These are phyloP conservation scores for Prunella himalayana DNA, from an alignment of 2,113 vertebrate species.

Conservation along the genomic window DNA sequence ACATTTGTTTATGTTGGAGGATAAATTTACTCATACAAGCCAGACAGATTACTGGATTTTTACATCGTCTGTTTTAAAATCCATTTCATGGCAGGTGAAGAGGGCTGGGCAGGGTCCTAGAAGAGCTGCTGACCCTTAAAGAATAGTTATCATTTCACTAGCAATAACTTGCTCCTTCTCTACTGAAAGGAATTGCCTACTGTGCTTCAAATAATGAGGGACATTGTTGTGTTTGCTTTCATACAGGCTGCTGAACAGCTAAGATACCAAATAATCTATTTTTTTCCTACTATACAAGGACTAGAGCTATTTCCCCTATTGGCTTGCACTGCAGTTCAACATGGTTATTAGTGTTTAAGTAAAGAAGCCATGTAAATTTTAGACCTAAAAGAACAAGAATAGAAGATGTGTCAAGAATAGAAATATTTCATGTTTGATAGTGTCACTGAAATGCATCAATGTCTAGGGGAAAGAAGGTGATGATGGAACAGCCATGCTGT, in stretches of 20 bases:
- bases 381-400: background rate
- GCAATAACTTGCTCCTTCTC: background rate
- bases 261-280: background rate
- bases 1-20: background rate
- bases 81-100: background rate
- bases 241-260: background rate
- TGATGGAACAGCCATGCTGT: background rate
- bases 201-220: background rate
- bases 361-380: background rate
- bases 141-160: background rate
- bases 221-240: slow-evolving; percentile 4
- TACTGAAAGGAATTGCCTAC: background rate
- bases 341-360: background rate
- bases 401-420: background rate
- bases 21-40: background rate
- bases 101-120: background rate
- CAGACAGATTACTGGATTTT: background rate
- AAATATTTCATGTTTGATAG: background rate
- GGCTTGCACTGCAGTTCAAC: background rate
- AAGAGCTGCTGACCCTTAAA: slow-evolving; percentile 18
- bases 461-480: background rate
- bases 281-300: background rate
- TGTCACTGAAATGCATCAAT: background rate
- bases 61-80: background rate
- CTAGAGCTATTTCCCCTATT: background rate